Evolutionary conservation across 2,888 invertebrate species (phyloP).

Genomic region (Lithodes maja): DNA sequence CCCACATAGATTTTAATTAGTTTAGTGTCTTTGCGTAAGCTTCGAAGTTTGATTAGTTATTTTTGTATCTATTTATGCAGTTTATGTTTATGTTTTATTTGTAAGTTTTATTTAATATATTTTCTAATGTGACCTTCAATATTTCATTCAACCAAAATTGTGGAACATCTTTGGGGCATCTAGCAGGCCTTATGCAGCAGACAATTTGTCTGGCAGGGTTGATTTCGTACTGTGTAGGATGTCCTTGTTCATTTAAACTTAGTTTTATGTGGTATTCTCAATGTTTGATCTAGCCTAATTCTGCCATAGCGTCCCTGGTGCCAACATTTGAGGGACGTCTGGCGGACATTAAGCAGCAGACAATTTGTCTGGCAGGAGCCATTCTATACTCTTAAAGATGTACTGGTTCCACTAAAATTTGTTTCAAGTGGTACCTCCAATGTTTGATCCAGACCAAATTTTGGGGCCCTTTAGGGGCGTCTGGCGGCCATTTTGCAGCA

Average conservation of each 20-base stretch:
- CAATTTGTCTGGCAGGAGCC: slow-evolving; percentile 8
- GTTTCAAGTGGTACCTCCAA: too few relatives aligned
- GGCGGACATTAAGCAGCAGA: not conserved
- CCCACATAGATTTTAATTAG: too few relatives aligned
- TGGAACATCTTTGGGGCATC: too few relatives aligned
- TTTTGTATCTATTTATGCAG: too few relatives aligned
- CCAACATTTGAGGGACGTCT: slow-evolving; percentile 7
- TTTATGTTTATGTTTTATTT: too few relatives aligned
- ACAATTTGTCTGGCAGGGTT: slow-evolving; percentile 6
- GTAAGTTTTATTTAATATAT: too few relatives aligned
- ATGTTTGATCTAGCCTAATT: slow-evolving; percentile 16
- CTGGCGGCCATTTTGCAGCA: too few relatives aligned
- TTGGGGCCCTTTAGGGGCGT: too few relatives aligned
- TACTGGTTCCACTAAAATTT: not conserved
- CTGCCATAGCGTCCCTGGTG: not conserved
- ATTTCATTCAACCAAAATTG: not conserved
- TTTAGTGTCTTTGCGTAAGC: too few relatives aligned
- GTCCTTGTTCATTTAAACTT: not conserved
- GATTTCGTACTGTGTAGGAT: not conserved
- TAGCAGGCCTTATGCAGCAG: not conserved
- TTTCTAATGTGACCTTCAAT: not conserved
- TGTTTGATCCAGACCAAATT: too few relatives aligned
- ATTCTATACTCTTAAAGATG: not conserved
- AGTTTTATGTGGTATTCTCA: not conserved
- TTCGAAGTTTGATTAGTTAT: too few relatives aligned